Evolutionary conservation across 1,140 invertebrate genomes (phyloP).

Genomic region (Elysia chlorotica): DNA sequence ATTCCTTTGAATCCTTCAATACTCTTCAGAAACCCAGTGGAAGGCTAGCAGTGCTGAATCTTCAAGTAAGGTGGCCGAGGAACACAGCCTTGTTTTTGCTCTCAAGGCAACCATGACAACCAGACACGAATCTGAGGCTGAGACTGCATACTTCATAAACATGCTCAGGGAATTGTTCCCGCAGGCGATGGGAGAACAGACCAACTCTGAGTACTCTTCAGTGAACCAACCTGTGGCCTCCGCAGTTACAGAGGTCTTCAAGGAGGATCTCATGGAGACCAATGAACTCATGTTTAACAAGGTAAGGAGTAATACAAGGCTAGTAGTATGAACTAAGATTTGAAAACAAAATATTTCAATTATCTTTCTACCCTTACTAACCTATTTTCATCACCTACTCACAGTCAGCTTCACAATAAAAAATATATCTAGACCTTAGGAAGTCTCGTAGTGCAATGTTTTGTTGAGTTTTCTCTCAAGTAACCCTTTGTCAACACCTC

Average conservation of each 20-base stretch:
- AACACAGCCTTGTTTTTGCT: constrained; percentile 47
- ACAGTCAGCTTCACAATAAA: too few relatives aligned
- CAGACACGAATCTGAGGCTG: constrained; percentile 35
- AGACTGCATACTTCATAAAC: constrained; percentile 33
- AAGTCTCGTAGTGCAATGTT: too few relatives aligned
- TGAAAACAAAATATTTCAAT: too few relatives aligned
- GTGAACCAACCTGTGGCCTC: constrained; percentile 38
- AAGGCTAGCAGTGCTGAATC: constrained; percentile 17
- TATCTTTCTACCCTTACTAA: too few relatives aligned
- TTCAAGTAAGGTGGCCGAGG: constrained; percentile 31
- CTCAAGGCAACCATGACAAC: constrained; percentile 40
- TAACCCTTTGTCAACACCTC: too few relatives aligned
- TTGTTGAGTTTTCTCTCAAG: too few relatives aligned
- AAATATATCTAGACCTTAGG: too few relatives aligned
- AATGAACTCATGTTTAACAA: constrained; percentile 44
- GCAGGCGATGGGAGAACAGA: constrained; percentile 26
- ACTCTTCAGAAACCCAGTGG: constrained; percentile 10
- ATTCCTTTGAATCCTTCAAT: too few relatives aligned
- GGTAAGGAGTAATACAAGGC: too few relatives aligned
- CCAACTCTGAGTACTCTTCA: constrained; percentile 15
- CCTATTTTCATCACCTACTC: too few relatives aligned
- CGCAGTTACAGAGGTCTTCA: constrained; percentile 51
- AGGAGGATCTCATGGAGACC: constrained; percentile 45
- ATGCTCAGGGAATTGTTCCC: constrained; percentile 54
- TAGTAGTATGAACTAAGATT: too few relatives aligned